Evolutionary conservation across 30 jellyfish, hydroid and myxozoan species (phyloP).

Genomic region (Phacellophora camtschatica): DNA sequence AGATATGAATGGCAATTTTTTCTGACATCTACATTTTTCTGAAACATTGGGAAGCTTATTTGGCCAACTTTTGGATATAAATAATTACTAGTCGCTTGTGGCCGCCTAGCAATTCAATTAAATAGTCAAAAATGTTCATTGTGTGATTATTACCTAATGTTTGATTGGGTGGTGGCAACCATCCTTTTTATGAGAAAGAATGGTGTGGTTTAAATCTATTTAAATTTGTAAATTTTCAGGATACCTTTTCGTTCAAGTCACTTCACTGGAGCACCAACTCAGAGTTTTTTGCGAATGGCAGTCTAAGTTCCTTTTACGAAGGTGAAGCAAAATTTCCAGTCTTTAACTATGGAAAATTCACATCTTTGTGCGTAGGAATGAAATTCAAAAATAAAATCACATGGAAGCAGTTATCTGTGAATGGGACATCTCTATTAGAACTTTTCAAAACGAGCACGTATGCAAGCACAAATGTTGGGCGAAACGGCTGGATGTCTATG

Average conservation of each 20-base stretch:
- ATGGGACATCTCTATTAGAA: not conserved
- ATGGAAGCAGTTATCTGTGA: not conserved
- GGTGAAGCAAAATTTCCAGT: slow-evolving; percentile 26
- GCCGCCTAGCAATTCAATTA: too few relatives aligned
- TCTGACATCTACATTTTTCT: too few relatives aligned
- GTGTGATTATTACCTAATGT: too few relatives aligned
- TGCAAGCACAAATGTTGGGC: not conserved
- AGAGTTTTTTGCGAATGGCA: not conserved
- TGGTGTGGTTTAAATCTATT: too few relatives aligned
- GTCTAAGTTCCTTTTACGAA: not conserved
- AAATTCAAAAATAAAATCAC: not conserved
- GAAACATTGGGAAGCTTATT: too few relatives aligned
- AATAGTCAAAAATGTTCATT: too few relatives aligned
- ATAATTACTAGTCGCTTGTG: too few relatives aligned
- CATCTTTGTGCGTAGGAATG: slow-evolving; percentile 34
- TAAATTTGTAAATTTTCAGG: too few relatives aligned
- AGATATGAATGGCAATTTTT: too few relatives aligned
- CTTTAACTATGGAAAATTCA: not conserved
- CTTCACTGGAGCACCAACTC: not conserved
- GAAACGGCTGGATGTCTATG: not conserved
- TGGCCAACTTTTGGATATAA: too few relatives aligned
- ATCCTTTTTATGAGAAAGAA: too few relatives aligned
- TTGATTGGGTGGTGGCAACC: too few relatives aligned
- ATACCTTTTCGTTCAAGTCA: not conserved
- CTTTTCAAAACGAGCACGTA: not conserved